Percentiles rank a stretch among this genome's conserved stretches.
Conservation (phyloP, 2,113 vertebrate genomes). For the Suncus etruscus region DNA sequence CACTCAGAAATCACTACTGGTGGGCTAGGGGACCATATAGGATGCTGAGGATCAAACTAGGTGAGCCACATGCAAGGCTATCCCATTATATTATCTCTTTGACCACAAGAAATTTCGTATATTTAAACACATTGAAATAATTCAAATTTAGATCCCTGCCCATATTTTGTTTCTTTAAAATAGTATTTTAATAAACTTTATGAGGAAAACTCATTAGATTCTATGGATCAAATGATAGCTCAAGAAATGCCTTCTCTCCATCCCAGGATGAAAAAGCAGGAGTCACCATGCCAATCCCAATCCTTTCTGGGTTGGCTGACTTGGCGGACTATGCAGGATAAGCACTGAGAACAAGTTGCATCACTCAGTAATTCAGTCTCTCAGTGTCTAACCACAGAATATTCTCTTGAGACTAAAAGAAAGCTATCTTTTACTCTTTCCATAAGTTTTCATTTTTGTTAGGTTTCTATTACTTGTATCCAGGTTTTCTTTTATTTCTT, state of each 20-base stretch:
- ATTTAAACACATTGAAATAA: slow-evolving; percentile 50
- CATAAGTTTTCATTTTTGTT: slow-evolving; percentile 18
- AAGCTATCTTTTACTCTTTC: slow-evolving; percentile 10
- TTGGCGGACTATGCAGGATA: neutral
- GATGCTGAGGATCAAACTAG: no score
- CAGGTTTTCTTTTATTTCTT: slow-evolving; percentile 41
- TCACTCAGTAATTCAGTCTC: neutral
- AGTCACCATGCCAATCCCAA: neutral
- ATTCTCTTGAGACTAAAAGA: slow-evolving; percentile 31
- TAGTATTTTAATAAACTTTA: slow-evolving; percentile 17
- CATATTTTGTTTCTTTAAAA: slow-evolving; percentile 49
- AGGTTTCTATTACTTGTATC: slow-evolving; percentile 14
- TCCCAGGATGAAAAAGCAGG: neutral
- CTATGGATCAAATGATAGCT: slow-evolving; percentile 9
- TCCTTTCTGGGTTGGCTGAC: neutral
- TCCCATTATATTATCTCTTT: no score
- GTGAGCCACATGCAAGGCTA: no score
- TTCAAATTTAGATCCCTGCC: slow-evolving; percentile 1
- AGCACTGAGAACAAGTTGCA: neutral
- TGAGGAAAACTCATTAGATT: neutral
- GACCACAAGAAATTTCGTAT: neutral
- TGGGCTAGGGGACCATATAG: no score
- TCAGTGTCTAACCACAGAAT: neutral
- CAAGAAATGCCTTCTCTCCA: neutral
- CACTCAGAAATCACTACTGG: no score